Evolutionary conservation across 2,888 invertebrate species (phyloP).

Genomic region (Drosophila fulvimacula): DNA sequence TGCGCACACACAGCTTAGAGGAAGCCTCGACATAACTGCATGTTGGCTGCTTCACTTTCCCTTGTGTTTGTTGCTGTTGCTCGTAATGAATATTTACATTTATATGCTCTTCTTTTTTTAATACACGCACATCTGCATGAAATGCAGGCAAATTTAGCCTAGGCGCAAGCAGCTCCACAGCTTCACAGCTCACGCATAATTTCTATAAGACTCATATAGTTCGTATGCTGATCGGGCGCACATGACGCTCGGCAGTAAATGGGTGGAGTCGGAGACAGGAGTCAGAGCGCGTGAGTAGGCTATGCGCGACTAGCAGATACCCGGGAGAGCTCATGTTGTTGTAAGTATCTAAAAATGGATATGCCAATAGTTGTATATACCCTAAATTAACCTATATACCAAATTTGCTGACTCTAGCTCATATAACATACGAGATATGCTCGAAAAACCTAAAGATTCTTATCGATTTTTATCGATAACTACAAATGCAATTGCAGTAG

Average conservation of each 20-base stretch:
- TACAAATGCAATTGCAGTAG: no score
- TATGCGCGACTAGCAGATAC: neutral
- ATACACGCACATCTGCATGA: constrained; percentile 13
- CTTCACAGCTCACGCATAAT: constrained; percentile 42
- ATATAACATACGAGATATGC: neutral
- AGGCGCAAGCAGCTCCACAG: constrained; percentile 9
- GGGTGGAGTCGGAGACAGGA: constrained; percentile 5
- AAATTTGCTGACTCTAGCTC: neutral
- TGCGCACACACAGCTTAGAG: constrained; percentile 29
- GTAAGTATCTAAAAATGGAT: neutral
- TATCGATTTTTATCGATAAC: neutral
- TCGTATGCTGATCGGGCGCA: constrained; percentile 4
- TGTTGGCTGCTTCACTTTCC: neutral
- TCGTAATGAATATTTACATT: constrained; percentile 34
- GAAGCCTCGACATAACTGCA: constrained; percentile 17
- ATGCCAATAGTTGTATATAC: neutral
- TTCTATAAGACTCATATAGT: constrained; percentile 28
- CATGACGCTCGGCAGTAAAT: constrained; percentile 5
- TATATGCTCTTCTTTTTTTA: constrained; percentile 8
- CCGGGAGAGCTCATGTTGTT: no score
- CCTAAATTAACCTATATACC: neutral
- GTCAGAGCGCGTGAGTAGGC: neutral
- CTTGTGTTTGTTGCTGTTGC: neutral
- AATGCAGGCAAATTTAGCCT: constrained; percentile 6
- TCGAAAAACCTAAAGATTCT: neutral